Evolutionary conservation across 2,113 vertebrate genomes (phyloP).

Genomic region (Sylvicapra grimmia): DNA sequence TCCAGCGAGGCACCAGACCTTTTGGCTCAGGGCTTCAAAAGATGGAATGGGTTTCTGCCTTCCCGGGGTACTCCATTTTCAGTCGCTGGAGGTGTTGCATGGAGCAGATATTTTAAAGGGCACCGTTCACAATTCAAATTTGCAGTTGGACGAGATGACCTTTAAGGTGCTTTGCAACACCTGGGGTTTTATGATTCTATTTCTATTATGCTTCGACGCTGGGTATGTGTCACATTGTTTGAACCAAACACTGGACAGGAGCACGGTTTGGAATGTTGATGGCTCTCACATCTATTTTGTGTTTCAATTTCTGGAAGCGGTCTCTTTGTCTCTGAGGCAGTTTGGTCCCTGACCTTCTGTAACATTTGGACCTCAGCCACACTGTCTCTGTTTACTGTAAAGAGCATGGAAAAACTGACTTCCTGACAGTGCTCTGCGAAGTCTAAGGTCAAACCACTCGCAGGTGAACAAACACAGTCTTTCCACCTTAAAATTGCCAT

Average conservation of each 20-base stretch:
- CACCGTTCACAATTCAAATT: slow-evolving; percentile 21
- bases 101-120: slow-evolving; percentile 47
- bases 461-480: slow-evolving; percentile 82
- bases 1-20: not conserved
- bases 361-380: slow-evolving; percentile 78
- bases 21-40: not conserved
- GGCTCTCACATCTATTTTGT: slow-evolving; percentile 52
- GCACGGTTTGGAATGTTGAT: slow-evolving; percentile 13
- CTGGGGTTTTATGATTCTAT: slow-evolving; percentile 47
- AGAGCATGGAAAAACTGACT: slow-evolving; percentile 79
- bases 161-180: slow-evolving; percentile 57
- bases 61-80: not conserved
- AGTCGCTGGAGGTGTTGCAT: not conserved
- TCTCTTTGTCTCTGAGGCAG: slow-evolving; percentile 62
- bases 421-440: slow-evolving; percentile 74
- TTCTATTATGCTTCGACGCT: slow-evolving; percentile 7
- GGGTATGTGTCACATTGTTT: slow-evolving; percentile 49
- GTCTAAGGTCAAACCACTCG: slow-evolving; percentile 74
- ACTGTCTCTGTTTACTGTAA: slow-evolving; percentile 80
- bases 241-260: slow-evolving; percentile 24
- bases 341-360: slow-evolving; percentile 77
- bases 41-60: not conserved
- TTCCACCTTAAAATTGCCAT: slow-evolving; percentile 73
- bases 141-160: slow-evolving; percentile 37
- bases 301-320: slow-evolving; percentile 72